phyloP scores from a whole-genome alignment of 64 coral and sea anemone genomes.

The Montipora foliosa region DNA sequence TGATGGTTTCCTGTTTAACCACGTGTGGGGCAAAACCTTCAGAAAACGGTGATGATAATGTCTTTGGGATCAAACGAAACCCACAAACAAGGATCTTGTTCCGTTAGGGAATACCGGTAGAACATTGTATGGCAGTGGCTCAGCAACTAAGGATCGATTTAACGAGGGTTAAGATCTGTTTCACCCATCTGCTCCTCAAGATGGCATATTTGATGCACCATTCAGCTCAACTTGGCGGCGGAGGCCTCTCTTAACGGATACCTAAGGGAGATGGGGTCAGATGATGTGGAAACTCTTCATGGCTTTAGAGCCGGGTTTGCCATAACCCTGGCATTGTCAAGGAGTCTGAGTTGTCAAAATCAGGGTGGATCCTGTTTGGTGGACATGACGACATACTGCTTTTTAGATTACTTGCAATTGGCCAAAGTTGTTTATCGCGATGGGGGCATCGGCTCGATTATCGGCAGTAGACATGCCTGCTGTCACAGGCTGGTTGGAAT shows the following conservation, averaged over 20 bases:
- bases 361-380: conserved; percentile 32
- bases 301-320: conserved; percentile 39
- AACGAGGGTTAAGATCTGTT: conserved; percentile 21
- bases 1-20: conserved; percentile 35
- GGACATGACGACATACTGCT: conserved; percentile 18
- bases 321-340: conserved; percentile 41
- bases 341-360: no score
- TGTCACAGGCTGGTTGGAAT: not conserved
- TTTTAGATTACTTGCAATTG: conserved; percentile 31
- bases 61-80: conserved; percentile 35
- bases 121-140: conserved; percentile 52
- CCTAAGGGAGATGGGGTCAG: conserved; percentile 38
- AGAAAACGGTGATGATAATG: conserved; percentile 41
- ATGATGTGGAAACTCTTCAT: conserved; percentile 44
- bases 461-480: not conserved
- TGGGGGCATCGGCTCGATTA: conserved; percentile 7
- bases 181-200: conserved; percentile 13
- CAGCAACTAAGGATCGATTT: conserved; percentile 7
- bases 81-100: conserved; percentile 9
- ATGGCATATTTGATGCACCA: conserved; percentile 1
- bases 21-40: no score
- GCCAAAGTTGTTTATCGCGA: conserved; percentile 24
- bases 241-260: no score
- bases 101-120: conserved; percentile 18
- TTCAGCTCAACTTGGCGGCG: conserved; percentile 22